Conservation (phyloP, 23 tunicate genomes). For the Ciona savignyi region DNA sequence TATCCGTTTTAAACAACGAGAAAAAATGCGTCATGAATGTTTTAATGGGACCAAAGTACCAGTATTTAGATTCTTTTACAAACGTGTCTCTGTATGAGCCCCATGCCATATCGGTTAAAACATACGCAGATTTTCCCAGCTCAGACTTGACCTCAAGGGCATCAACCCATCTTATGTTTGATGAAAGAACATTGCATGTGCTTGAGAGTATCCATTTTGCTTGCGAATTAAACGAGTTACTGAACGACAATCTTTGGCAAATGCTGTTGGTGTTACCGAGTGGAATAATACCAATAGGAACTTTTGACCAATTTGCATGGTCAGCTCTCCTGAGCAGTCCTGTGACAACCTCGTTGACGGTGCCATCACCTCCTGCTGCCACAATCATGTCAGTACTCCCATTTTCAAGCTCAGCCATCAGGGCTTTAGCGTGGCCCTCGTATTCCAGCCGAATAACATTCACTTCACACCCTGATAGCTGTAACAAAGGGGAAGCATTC, state of each 20-base stretch:
- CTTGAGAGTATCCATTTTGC: constrained; percentile 46
- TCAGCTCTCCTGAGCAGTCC: constrained; percentile 80
- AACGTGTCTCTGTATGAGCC: constrained; percentile 77
- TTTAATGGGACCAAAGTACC: constrained; percentile 77
- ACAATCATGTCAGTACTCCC: constrained; percentile 64
- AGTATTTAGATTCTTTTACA: constrained; percentile 43
- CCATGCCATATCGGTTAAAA: constrained; percentile 65
- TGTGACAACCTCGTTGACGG: constrained; percentile 82
- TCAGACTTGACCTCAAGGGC: constrained; percentile 60
- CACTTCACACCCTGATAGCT: constrained; percentile 74
- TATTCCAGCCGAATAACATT: constrained; percentile 44
- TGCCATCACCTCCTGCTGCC: constrained; percentile 91
- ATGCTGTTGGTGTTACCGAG: constrained; percentile 75
- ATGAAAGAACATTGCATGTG: constrained; percentile 31
- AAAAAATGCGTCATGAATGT: constrained; percentile 50
- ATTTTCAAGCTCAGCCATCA: constrained; percentile 49
- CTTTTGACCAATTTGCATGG: constrained; percentile 20
- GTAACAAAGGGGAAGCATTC: constrained; percentile 76
- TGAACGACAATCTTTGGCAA: constrained; percentile 15
- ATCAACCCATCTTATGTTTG: constrained; percentile 36
- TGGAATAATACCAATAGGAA: constrained; percentile 84
- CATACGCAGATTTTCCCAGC: constrained; percentile 64
- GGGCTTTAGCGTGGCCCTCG: constrained; percentile 76
- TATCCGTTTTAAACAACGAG: constrained; percentile 14
- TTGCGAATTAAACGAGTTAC: constrained; percentile 9